A percentile compares a stretch with the other conserved stretches of the same genome.
These are phyloP conservation scores for Alauda arvensis DNA, from an alignment of 2,797 vertebrate genomes.

Conservation along the genomic window DNA sequence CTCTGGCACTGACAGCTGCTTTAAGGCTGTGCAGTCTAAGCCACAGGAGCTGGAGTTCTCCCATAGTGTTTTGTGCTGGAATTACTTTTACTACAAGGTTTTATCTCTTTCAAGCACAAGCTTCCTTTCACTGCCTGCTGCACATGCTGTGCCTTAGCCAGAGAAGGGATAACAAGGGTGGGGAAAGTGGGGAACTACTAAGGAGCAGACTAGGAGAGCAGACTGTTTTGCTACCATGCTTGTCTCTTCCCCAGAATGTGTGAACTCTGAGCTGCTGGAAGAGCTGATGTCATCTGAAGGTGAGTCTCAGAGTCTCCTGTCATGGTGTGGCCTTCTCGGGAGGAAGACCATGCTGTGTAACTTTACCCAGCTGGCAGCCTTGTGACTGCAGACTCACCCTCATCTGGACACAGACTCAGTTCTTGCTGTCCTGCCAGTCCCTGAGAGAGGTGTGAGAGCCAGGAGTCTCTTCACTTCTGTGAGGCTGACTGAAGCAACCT, in stretches of 20 bases:
- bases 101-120: neutral
- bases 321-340: neutral
- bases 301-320: constrained; percentile 57
- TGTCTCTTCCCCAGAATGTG: constrained; percentile 81
- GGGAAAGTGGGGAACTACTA: neutral
- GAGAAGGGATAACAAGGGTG: neutral
- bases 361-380: neutral
- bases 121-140: neutral
- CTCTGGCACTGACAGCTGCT: neutral
- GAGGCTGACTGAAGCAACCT: neutral
- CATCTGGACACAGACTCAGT: neutral
- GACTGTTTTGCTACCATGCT: neutral
- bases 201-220: neutral
- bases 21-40: neutral
- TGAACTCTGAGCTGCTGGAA: constrained; percentile 91
- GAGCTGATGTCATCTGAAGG: constrained; percentile 98
- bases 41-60: neutral
- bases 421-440: neutral
- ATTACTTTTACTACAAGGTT: neutral
- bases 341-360: neutral
- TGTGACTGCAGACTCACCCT: neutral
- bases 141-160: neutral
- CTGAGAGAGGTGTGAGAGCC: neutral
- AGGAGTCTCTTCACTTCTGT: neutral
- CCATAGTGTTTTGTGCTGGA: neutral